Percentiles rank a stretch among this genome's conserved stretches.
Conservation (phyloP, 2,113 vertebrate species). For the Vicugna pacos region DNA sequence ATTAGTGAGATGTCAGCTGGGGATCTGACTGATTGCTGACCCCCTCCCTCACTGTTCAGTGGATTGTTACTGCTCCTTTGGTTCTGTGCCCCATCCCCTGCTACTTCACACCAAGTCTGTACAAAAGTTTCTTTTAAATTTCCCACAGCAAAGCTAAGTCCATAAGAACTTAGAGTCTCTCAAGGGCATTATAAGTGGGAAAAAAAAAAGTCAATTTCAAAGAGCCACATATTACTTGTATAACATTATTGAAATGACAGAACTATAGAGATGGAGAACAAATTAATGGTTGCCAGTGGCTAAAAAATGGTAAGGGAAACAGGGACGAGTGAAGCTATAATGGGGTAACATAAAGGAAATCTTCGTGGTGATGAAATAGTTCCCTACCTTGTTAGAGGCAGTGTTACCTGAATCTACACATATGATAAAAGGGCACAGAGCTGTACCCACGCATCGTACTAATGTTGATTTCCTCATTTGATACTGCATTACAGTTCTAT, state of each 20-base stretch:
- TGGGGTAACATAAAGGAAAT: neutral
- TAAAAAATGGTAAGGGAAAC: neutral
- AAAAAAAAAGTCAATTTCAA: neutral
- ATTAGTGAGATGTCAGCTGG: too few relatives aligned
- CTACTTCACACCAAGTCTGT: neutral
- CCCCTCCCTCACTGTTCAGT: neutral
- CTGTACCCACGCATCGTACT: neutral
- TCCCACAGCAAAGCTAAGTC: neutral
- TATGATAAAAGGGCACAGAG: neutral
- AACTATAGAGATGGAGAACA: neutral
- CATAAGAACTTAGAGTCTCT: neutral
- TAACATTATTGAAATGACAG: neutral
- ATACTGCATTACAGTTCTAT: neutral
- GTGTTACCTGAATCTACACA: neutral
- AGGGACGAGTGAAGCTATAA: neutral
- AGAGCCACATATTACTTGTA: neutral
- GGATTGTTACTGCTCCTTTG: neutral
- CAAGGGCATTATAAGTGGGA: neutral
- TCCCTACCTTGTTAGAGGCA: neutral
- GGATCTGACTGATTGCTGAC: neutral
- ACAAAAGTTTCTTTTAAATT: neutral
- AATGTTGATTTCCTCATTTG: neutral
- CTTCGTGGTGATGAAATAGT: neutral
- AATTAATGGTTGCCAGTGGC: neutral
- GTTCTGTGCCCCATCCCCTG: neutral